Conservation (phyloP, 2,888 invertebrate species). For the Anaspis maculata region DNA sequence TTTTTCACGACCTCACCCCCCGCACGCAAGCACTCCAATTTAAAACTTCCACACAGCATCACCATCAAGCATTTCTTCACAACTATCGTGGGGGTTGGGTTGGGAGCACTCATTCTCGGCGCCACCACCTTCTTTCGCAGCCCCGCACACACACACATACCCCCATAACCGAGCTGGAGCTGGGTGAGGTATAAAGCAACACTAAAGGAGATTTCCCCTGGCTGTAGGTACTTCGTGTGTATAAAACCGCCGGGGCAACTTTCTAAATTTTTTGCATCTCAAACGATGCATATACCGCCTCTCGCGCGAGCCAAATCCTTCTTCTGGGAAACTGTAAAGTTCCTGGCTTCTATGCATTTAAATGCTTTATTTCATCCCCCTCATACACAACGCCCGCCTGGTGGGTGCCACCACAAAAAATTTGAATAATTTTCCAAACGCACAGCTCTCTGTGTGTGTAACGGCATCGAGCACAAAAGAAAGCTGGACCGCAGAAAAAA, state of each 20-base stretch:
- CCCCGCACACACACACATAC: no score
- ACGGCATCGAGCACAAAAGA: neutral
- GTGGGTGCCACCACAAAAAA: constrained; percentile 2
- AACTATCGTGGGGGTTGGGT: no score
- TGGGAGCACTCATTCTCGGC: no score
- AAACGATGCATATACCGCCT: no score
- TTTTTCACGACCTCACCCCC: no score
- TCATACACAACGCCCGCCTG: constrained; percentile 21
- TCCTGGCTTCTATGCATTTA: constrained; percentile 43
- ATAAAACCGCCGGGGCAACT: constrained; percentile 30
- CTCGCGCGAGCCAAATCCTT: constrained; percentile 32
- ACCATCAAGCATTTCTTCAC: no score
- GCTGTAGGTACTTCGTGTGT: constrained; percentile 16
- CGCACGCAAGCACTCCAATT: no score
- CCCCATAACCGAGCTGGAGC: constrained; percentile 1
- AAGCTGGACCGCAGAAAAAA: neutral
- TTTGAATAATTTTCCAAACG: neutral
- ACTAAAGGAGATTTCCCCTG: constrained; percentile 15
- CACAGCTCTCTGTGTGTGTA: neutral
- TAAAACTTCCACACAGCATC: no score
- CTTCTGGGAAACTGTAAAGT: constrained; percentile 39
- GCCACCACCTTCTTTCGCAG: neutral
- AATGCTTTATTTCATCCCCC: constrained; percentile 41
- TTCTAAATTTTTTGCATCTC: constrained; percentile 34
- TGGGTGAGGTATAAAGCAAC: constrained; percentile 7